A percentile compares a stretch with the other conserved stretches of the same genome.
phyloP scores from a whole-genome alignment of 2,888 invertebrate genomes.

The Tetranychus truncatus region DNA sequence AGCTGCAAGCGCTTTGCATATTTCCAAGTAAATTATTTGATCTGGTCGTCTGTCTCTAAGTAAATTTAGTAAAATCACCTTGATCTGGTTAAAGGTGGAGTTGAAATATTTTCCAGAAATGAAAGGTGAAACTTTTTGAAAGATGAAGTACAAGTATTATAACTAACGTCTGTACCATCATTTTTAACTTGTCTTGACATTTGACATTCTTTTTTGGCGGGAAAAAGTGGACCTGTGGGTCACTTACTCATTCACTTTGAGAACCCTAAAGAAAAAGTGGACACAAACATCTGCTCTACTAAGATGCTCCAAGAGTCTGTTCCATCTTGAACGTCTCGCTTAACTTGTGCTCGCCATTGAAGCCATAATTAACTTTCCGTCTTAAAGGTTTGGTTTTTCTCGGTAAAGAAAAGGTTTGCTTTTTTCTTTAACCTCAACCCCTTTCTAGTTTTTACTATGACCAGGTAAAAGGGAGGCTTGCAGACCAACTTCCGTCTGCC shows the following conservation, averaged over 20 bases:
- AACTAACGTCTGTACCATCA: neutral
- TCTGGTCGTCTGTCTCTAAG: no score
- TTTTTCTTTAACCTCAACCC: no score
- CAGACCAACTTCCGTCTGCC: neutral
- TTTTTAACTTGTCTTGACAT: neutral
- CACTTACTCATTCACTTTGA: neutral
- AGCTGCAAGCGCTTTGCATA: no score
- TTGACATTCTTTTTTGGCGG: neutral
- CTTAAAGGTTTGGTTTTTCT: neutral
- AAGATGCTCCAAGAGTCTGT: neutral
- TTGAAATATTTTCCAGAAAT: neutral
- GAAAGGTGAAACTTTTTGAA: neutral
- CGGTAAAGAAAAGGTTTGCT: neutral
- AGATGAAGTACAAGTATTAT: no score
- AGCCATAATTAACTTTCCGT: conserved; percentile 1
- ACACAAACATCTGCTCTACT: neutral
- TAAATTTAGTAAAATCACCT: no score
- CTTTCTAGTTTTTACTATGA: no score
- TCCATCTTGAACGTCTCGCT: neutral
- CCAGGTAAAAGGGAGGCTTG: neutral
- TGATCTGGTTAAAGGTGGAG: no score
- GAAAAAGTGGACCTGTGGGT: neutral
- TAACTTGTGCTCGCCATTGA: neutral
- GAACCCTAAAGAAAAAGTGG: neutral
- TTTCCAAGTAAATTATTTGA: no score